phyloP scores from a whole-genome alignment of 1,140 invertebrate species.

The Muscidifurax raptorellus region DNA sequence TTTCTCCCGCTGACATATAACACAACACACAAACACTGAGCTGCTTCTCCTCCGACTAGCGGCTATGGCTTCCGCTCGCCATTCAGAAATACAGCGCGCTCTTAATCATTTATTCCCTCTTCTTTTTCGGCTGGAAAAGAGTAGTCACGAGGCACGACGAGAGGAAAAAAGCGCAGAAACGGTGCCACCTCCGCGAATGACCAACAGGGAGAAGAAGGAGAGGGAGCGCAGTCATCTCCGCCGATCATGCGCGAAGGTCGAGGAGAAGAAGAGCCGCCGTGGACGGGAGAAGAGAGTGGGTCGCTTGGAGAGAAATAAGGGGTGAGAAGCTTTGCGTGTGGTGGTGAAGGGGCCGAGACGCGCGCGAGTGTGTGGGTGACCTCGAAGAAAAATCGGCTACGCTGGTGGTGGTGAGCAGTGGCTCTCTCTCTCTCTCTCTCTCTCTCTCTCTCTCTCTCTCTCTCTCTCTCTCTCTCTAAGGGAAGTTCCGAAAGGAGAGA shows the following conservation, averaged over 20 bases:
- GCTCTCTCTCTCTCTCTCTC: not conserved
- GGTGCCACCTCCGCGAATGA: not conserved
- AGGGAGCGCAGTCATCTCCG: not conserved
- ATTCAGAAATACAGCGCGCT: conserved; percentile 21
- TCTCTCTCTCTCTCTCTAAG: too few relatives aligned
- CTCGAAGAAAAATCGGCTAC: conserved; percentile 48
- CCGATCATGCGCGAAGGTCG: conserved; percentile 49
- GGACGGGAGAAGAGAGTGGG: conserved; percentile 41
- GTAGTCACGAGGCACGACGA: not conserved
- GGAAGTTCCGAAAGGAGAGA: conserved; percentile 52
- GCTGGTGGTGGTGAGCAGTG: conserved; percentile 51
- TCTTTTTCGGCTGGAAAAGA: conserved; percentile 10
- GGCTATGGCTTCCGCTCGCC: not conserved
- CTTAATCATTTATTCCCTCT: conserved; percentile 23
- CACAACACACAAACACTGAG: too few relatives aligned
- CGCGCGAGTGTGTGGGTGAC: conserved; percentile 32
- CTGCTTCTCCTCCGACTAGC: too few relatives aligned
- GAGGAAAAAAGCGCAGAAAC: not conserved
- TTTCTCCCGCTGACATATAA: not conserved
- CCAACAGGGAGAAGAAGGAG: not conserved
- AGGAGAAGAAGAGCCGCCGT: conserved; percentile 38
- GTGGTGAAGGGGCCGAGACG: conserved; percentile 61
- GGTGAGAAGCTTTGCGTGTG: conserved; percentile 56
- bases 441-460: too few relatives aligned
- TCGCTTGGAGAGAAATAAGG: conserved; percentile 31